A percentile compares a stretch with the other conserved stretches of the same genome.
phyloP scores from a whole-genome alignment of 2,888 invertebrate species.

The Camponotus fellah region DNA sequence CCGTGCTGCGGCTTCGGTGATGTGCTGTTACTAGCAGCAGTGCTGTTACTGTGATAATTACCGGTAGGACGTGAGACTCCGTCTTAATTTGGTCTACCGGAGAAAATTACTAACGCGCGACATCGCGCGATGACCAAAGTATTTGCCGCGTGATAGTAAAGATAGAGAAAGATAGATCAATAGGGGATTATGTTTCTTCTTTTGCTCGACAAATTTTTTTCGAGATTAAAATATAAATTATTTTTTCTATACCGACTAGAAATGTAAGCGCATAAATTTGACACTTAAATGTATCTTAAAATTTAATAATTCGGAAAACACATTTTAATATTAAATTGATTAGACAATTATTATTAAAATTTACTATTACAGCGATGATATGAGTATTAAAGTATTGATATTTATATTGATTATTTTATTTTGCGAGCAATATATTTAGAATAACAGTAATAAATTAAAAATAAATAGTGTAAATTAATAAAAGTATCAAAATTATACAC shows the following conservation, averaged over 20 bases:
- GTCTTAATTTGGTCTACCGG: slow-evolving; percentile 79
- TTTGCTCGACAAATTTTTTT: not conserved
- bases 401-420: not conserved
- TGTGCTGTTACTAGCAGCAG: slow-evolving; percentile 77
- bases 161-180: not conserved
- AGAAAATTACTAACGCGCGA: slow-evolving; percentile 73
- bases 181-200: not conserved
- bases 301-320: not conserved
- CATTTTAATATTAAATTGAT: not conserved
- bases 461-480: no score
- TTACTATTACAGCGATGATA: not conserved
- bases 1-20: slow-evolving; percentile 75
- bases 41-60: slow-evolving; percentile 82
- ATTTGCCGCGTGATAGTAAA: not conserved
- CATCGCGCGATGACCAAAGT: slow-evolving; percentile 61
- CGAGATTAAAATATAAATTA: slow-evolving; percentile 7
- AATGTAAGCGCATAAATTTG: not conserved
- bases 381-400: not conserved
- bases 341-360: not conserved
- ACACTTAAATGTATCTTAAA: not conserved
- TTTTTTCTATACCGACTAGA: not conserved
- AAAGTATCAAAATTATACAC: no score
- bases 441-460: not conserved
- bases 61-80: slow-evolving; percentile 77
- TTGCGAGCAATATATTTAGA: not conserved